These are phyloP conservation scores for Caradrina kadenii DNA, from an alignment of 2,888 invertebrate species.

Conservation along the genomic window DNA sequence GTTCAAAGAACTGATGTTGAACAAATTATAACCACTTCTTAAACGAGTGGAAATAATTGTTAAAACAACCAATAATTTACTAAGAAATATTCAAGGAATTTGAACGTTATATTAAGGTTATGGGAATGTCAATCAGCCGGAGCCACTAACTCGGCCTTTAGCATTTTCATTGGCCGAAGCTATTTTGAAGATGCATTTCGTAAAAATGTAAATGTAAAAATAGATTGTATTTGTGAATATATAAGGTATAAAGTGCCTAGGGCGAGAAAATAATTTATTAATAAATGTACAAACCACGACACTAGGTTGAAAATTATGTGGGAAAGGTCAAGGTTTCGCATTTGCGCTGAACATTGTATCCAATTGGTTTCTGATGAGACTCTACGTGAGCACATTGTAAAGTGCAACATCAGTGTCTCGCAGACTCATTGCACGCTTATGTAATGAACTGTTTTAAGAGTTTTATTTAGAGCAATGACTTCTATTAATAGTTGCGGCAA, in stretches of 20 bases:
- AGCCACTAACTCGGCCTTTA: constrained; percentile 77
- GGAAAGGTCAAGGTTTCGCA: constrained; percentile 86
- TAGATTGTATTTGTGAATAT: constrained; percentile 63
- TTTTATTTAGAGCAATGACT: constrained; percentile 27
- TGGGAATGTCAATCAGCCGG: constrained; percentile 82
- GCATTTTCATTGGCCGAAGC: constrained; percentile 75
- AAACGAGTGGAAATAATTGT: constrained; percentile 39
- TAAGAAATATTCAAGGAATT: constrained; percentile 48
- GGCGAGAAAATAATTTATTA: constrained; percentile 68
- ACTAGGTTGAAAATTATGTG: constrained; percentile 76
- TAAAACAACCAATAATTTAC: constrained; percentile 13
- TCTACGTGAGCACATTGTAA: constrained; percentile 68
- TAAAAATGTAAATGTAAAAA: constrained; percentile 62
- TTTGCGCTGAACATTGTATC: constrained; percentile 81
- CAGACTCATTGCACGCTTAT: constrained; percentile 15
- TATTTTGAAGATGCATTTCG: constrained; percentile 76
- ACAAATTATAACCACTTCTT: constrained; percentile 29
- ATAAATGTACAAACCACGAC: constrained; percentile 76
- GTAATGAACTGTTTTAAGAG: constrained; percentile 30
- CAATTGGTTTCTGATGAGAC: constrained; percentile 85
- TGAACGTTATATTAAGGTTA: constrained; percentile 73
- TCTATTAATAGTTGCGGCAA: background rate
- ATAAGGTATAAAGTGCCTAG: constrained; percentile 72
- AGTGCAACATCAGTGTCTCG: constrained; percentile 17
- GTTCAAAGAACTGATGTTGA: constrained; percentile 36